These are phyloP conservation scores for Microhierax caerulescens DNA, from an alignment of 2,797 vertebrate genomes.

Conservation along the genomic window DNA sequence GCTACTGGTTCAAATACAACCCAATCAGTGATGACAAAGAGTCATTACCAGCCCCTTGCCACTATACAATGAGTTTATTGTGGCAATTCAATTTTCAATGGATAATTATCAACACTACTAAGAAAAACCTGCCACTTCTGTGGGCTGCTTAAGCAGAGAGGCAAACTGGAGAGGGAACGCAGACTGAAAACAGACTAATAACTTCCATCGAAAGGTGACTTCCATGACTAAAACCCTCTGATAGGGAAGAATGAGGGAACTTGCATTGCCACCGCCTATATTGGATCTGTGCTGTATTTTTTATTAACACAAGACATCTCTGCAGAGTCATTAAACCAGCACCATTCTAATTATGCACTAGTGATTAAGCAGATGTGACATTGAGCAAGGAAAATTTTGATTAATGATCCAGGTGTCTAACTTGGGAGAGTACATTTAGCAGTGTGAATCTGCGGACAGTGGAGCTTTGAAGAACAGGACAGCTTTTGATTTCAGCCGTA, in stretches of 20 bases:
- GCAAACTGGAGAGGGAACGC: not conserved
- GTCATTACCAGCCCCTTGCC: not conserved
- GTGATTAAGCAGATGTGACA: constrained; percentile 42
- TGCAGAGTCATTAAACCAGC: constrained; percentile 28
- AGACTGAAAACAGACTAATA: not conserved
- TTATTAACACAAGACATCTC: constrained; percentile 16
- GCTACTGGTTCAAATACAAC: not conserved
- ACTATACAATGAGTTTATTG: not conserved
- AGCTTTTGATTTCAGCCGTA: not conserved
- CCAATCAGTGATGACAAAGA: not conserved
- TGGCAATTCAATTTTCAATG: not conserved
- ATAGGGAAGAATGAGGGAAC: not conserved
- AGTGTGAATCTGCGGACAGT: not conserved
- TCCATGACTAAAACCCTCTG: not conserved
- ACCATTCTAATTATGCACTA: constrained; percentile 43
- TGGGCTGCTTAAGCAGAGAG: not conserved
- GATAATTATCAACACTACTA: not conserved
- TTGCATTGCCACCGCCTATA: not conserved
- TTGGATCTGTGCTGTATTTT: not conserved
- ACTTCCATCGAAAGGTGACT: not conserved
- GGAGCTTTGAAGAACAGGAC: not conserved
- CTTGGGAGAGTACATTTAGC: not conserved
- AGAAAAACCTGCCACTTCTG: not conserved
- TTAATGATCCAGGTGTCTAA: constrained; percentile 34
- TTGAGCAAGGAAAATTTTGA: not conserved